Conservation (phyloP, 2,113 vertebrate genomes). For the Gobio gobio region DNA sequence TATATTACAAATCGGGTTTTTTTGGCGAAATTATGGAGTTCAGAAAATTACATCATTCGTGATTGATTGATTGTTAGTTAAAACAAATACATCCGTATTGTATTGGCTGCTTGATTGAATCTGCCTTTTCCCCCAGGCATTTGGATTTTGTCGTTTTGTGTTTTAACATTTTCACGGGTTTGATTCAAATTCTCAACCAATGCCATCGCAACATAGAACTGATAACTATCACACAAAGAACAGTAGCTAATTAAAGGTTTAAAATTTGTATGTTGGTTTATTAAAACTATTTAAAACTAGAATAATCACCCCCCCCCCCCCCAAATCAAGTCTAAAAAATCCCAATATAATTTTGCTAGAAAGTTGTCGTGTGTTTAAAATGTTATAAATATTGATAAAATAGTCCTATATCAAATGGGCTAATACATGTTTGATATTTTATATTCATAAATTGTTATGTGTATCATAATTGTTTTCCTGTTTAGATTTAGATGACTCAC, state of each 20-base stretch:
- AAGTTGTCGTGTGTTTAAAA: no score
- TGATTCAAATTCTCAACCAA: background rate
- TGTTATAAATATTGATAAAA: no score
- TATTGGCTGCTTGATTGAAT: background rate
- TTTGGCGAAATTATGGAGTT: background rate
- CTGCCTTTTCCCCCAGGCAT: background rate
- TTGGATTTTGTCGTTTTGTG: background rate
- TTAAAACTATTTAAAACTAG: no score
- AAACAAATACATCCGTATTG: background rate
- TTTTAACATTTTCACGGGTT: background rate
- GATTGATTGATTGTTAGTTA: background rate
- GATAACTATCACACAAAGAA: background rate
- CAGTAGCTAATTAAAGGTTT: background rate
- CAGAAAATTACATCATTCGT: background rate
- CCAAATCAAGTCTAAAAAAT: no score
- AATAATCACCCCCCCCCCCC: no score
- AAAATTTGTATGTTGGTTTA: background rate
- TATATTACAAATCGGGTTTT: background rate
- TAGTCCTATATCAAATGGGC: no score
- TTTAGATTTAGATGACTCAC: no score
- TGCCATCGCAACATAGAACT: no score
- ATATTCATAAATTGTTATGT: no score
- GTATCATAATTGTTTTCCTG: no score
- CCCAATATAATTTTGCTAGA: no score
- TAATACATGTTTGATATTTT: no score